These are phyloP conservation scores for Nasonia vitripennis DNA, from an alignment of 1,140 invertebrate species.

Conservation along the genomic window DNA sequence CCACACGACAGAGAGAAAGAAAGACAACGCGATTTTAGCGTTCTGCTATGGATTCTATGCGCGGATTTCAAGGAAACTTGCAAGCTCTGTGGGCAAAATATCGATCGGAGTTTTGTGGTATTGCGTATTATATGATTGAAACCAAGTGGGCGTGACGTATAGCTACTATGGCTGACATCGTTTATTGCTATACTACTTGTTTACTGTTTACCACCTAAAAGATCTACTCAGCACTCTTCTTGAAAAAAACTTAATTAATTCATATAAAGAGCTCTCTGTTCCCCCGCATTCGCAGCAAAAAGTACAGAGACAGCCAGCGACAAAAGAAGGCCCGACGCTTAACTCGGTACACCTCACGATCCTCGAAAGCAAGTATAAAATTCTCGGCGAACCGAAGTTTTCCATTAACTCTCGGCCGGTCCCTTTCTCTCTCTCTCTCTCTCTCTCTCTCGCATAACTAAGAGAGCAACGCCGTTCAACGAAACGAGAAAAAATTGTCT, in stretches of 20 bases:
- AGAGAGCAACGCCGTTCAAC: background rate
- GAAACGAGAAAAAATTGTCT: constrained; percentile 33
- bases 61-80: no score
- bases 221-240: no score
- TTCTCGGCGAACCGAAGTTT: constrained; percentile 3
- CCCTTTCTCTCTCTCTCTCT: no score
- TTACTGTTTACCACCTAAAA: no score
- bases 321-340: background rate
- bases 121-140: no score
- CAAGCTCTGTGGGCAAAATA: background rate
- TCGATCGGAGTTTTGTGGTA: no score
- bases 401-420: background rate
- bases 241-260: background rate
- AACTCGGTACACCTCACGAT: background rate
- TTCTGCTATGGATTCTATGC: background rate
- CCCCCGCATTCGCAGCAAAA: background rate
- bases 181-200: no score
- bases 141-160: no score
- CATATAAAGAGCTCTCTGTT: background rate
- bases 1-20: background rate
- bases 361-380: background rate
- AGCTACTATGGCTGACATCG: no score
- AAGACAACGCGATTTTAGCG: background rate
- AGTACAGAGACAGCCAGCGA: background rate
- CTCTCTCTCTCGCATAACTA: constrained; percentile 1